Base-by-base conservation (phyloP, 2,113 vertebrate species). In the Monarcha castaneiventris region DNA sequence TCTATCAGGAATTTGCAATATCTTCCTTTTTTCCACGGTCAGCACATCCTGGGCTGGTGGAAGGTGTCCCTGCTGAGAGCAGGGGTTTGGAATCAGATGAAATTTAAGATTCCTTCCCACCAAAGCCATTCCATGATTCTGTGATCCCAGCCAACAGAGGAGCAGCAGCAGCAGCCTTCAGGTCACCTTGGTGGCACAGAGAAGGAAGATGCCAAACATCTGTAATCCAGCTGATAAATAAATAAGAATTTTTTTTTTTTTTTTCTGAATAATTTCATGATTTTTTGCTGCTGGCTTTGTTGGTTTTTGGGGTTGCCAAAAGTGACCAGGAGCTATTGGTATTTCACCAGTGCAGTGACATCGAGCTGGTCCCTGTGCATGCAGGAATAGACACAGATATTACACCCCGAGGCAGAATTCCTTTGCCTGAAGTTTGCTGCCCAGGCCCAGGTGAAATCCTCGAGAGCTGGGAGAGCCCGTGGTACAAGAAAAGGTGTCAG, bases 381-480 rank as follows among this genome's bases (percentile, higher is more conserved):
- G 8, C 35, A 52, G 6, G 7, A 80, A n/a, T 0, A 35, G 32
- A 61, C 33, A 32, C 7, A 73, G 41, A 48, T 7, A 44, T 16
- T 3, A 1, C 33, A 41, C 3, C 27, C 32, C 54, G 44, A n/a
- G 69, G 71, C 21, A 85, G n/a, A 85, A 85, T 33, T 71, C 11
- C 66, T 43, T 61, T 43, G 18, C 13, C 61, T 73, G 46, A 32
- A 9, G 11, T 54, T 67, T 49, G 5, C 25, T 86, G 48, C 43
- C 25, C 52, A 27, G 4, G n/a, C 19, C 37, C 30, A 56, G 13
- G 3, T 25, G 30, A 58, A 80, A 62, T 25, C 22, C 37, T 17
- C 1, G 10, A 33, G 37, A 39, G 14, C 0, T 79, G 61, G 51
- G 30, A 48, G 21, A 51, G 23, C 13, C 61, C 0, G 0, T 3